These are phyloP conservation scores for Eonycteris spelaea DNA, from an alignment of 2,113 vertebrate genomes.

Conservation along the genomic window DNA sequence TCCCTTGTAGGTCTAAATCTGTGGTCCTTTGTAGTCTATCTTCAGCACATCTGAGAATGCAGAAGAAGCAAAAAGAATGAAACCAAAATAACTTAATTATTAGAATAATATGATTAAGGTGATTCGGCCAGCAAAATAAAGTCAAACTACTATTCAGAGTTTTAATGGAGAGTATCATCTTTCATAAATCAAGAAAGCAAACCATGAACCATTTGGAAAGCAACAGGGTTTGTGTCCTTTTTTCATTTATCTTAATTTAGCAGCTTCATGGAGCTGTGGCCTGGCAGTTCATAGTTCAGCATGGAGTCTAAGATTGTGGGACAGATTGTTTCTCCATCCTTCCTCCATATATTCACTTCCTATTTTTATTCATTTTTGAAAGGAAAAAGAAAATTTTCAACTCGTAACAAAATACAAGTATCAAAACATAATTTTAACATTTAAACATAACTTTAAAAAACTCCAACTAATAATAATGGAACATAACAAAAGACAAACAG, in stretches of 20 bases:
- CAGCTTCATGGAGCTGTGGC: not conserved
- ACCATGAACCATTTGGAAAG: not conserved
- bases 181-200: constrained; percentile 8
- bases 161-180: constrained; percentile 27
- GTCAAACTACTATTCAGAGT: constrained; percentile 20
- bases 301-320: not conserved
- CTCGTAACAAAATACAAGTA: not conserved
- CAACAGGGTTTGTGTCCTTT: not conserved
- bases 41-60: constrained; percentile 3
- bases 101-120: constrained; percentile 37
- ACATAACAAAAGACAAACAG: not conserved
- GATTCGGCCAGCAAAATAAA: constrained; percentile 42
- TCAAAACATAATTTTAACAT: constrained; percentile 22
- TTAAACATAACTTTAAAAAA: not conserved
- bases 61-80: not conserved
- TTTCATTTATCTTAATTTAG: constrained; percentile 19
- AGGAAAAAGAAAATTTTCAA: not conserved
- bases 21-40: not conserved
- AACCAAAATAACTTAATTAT: constrained; percentile 27
- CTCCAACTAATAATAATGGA: not conserved
- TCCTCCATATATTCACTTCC: not conserved
- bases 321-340: not conserved
- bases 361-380: not conserved
- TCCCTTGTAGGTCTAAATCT: not conserved
- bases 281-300: not conserved